Base-by-base conservation (phyloP, 2,888 invertebrate species). In the Tetanocera ferruginea region DNA sequence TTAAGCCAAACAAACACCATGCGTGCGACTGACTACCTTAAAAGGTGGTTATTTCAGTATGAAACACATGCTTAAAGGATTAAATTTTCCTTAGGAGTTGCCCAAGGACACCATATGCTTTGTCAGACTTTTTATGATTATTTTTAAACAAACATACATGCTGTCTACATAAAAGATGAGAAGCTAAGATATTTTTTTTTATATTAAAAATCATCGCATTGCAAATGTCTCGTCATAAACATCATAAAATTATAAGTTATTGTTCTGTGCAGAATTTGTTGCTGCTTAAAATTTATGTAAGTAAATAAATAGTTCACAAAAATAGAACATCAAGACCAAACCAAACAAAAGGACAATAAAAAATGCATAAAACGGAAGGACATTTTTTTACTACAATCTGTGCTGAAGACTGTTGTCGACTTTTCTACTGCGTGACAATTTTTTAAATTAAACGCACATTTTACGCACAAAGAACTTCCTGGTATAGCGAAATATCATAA, bases 241-340 rank as follows among this genome's bases (percentile, higher is more conserved):
- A 66, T 31, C 37, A 66, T 66, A n/a, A 66, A 66, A n/a, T 66
- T n/a, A 37, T 66, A 66, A 66, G 34, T 9, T 19, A 25, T 34
- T 31, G 31, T 64, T 1, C 11, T 17, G 11, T 34, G 17, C 37
- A 37, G 37, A 14, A 28, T 34, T 64, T 28, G 2, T 31, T 31
- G 37, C 19, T 11, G 3, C 64, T 28, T 5, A 19, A 28, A 31
- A 11, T 23, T 3, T 57, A 60, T 49, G 19, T 62, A 31, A 5
- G 49, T 14, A 76, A 86, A 79, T 14, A 76, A 86, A 79, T 86
- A 86, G 85, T 85, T 86, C 86, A 86, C 86, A 85, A 86, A 86
- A 86, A 86, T 86, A 83, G 82, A 86, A 86, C 85, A 85, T 82
- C 83, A 76, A 85, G 85, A 82, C 83, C 85, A 83, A 60, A 73